Conservation (phyloP, 2,113 vertebrate species). For the Microtus oregoni region DNA sequence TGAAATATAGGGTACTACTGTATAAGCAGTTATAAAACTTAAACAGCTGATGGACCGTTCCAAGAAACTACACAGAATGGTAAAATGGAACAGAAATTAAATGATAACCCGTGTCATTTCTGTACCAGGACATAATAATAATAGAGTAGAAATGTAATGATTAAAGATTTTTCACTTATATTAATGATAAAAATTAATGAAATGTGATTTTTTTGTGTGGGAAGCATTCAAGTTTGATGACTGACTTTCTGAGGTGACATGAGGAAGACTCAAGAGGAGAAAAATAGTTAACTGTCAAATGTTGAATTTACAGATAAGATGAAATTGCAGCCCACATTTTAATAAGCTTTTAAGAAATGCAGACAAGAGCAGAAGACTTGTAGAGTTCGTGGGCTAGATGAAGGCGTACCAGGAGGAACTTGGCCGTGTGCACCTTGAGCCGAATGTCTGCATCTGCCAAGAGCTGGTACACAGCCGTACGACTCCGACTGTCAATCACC, state of each 20-base stretch:
- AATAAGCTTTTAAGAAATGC: neutral
- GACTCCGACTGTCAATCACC: constrained; percentile 87
- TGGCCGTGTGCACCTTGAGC: constrained; percentile 85
- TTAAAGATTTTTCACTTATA: neutral
- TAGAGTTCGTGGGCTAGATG: neutral
- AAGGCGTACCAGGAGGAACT: constrained; percentile 91
- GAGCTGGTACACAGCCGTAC: constrained; percentile 88
- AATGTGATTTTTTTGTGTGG: neutral
- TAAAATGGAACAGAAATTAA: constrained; percentile 38
- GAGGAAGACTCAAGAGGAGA: neutral
- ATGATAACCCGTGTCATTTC: neutral
- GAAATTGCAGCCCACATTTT: neutral
- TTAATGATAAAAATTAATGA: constrained; percentile 36
- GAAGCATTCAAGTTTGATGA: neutral
- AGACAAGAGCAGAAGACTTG: neutral
- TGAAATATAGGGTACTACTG: neutral
- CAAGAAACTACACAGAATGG: neutral
- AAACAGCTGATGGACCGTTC: neutral
- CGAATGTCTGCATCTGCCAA: constrained; percentile 86
- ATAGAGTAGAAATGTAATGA: neutral
- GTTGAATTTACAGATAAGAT: neutral
- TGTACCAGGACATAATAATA: neutral
- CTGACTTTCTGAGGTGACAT: neutral
- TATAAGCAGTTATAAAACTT: neutral
- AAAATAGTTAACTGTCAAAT: neutral